A percentile compares a stretch with the other conserved stretches of the same genome.
These are phyloP conservation scores for Xestia xanthographa DNA, from an alignment of 2,888 invertebrate species.

Conservation along the genomic window DNA sequence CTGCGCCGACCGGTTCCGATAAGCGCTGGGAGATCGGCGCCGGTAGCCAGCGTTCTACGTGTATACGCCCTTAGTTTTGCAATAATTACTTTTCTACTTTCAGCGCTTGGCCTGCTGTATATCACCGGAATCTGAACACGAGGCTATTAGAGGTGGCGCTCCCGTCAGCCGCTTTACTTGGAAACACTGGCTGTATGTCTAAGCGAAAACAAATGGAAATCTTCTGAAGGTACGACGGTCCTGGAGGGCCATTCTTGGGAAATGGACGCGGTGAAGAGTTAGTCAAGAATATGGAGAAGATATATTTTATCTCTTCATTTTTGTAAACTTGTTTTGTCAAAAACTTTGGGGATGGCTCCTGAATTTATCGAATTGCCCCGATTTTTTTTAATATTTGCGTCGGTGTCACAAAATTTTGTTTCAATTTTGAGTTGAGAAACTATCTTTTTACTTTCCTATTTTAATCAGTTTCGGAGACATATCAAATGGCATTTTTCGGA, in stretches of 20 bases:
- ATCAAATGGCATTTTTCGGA: background rate
- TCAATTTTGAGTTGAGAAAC: background rate
- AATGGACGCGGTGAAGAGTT: conserved; percentile 1
- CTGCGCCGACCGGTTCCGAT: no score
- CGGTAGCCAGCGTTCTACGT: no score
- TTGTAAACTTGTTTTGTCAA: conserved; percentile 8
- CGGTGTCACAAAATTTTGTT: background rate
- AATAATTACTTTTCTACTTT: conserved; percentile 44
- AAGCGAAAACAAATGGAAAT: conserved; percentile 68
- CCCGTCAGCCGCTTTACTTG: conserved; percentile 92
- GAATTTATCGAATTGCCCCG: background rate
- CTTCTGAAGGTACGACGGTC: conserved; percentile 2
- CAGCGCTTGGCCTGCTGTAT: conserved; percentile 92
- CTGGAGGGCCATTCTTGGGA: conserved; percentile 5
- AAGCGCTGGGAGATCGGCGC: no score
- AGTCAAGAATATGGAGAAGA: conserved; percentile 21
- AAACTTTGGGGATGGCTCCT: background rate
- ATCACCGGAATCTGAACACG: conserved; percentile 92
- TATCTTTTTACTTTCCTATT: background rate
- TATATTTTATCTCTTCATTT: conserved; percentile 1
- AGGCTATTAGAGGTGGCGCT: conserved; percentile 91
- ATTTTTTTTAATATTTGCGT: background rate
- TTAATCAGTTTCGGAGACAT: background rate
- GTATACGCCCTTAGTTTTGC: background rate
- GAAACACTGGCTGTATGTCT: conserved; percentile 93